A percentile compares a stretch with the other conserved stretches of the same genome.
Conservation (phyloP, 2,888 invertebrate species). For the Phaonia tiefii region DNA sequence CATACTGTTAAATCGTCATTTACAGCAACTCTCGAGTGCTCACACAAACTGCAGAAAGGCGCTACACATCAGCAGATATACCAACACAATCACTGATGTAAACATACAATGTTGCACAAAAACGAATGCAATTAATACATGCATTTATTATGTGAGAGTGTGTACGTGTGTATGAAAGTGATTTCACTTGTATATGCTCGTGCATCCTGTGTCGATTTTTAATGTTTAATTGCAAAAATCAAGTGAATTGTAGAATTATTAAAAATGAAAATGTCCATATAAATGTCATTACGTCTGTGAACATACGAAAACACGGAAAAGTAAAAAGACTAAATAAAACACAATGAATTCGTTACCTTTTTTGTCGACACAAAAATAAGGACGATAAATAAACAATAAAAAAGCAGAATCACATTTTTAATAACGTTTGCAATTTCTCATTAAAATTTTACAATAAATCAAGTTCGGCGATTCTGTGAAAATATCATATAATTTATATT, state of each 20-base stretch:
- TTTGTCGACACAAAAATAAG: not conserved
- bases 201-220: not conserved
- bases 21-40: too few relatives aligned
- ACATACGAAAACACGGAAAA: not conserved
- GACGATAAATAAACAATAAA: not conserved
- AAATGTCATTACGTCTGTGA: conserved; percentile 19
- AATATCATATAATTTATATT: too few relatives aligned
- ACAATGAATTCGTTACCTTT: not conserved
- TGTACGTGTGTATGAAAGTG: too few relatives aligned
- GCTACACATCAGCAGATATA: too few relatives aligned
- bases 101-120: too few relatives aligned
- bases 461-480: too few relatives aligned
- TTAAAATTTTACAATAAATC: conserved; percentile 23
- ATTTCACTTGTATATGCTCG: too few relatives aligned
- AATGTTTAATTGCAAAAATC: conserved; percentile 35
- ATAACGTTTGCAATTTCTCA: conserved; percentile 29
- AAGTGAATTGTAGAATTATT: conserved; percentile 42
- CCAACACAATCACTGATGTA: too few relatives aligned
- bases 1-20: too few relatives aligned
- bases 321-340: not conserved
- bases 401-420: not conserved
- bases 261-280: conserved; percentile 21
- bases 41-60: too few relatives aligned
- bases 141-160: too few relatives aligned
- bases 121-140: too few relatives aligned